phyloP scores from a whole-genome alignment of 2,113 vertebrate species.

The Bufo bufo region DNA sequence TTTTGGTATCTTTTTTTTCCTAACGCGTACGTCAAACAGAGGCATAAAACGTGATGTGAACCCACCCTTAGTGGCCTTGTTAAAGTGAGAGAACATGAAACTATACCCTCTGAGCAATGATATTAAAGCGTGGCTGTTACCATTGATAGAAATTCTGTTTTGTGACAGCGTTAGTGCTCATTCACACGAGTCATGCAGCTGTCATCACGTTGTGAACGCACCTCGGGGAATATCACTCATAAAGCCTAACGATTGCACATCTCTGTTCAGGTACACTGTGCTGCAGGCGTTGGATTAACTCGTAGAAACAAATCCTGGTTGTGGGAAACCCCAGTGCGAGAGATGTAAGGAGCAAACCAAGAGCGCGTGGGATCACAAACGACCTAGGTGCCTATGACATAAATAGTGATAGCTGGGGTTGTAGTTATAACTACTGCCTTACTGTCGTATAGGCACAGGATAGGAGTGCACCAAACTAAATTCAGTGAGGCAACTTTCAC shows the following conservation, averaged over 20 bases:
- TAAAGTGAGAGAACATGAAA: not conserved
- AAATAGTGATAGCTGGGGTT: not conserved
- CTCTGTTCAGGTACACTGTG: not conserved
- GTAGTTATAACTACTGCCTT: not conserved
- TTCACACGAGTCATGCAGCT: not conserved
- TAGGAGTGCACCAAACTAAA: too few species aligned
- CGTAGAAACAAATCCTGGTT: not conserved
- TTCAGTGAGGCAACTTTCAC: too few species aligned
- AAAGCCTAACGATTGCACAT: not conserved
- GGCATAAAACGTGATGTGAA: too few species aligned
- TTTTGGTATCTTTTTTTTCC: too few species aligned
- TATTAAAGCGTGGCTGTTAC: not conserved
- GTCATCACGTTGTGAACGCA: not conserved
- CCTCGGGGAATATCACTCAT: not conserved
- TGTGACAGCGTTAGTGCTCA: not conserved
- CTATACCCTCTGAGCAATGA: not conserved
- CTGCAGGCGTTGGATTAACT: not conserved
- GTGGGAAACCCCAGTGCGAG: not conserved
- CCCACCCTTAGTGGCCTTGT: not conserved
- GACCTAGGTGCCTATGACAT: too few species aligned
- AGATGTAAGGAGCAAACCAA: not conserved
- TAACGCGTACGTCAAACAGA: too few species aligned
- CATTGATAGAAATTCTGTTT: not conserved
- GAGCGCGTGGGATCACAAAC: too few species aligned
- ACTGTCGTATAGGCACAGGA: too few species aligned